phyloP scores from a whole-genome alignment of 35 echinoderm and acorn worm species.

The Diadema setosum region DNA sequence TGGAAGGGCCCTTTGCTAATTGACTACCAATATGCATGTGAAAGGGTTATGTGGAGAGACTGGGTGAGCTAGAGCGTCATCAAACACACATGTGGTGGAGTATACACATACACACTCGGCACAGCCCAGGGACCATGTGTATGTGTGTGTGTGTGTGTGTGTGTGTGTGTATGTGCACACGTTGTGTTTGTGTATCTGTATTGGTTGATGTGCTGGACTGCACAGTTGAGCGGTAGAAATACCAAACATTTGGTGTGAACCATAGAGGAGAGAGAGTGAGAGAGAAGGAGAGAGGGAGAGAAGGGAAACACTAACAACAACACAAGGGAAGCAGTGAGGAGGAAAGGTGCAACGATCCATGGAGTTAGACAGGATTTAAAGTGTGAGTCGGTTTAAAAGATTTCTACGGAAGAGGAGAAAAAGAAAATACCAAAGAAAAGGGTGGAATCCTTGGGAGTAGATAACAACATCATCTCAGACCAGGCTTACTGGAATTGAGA shows the following conservation, averaged over 20 bases:
- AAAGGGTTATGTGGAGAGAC: neutral
- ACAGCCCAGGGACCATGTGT: no score
- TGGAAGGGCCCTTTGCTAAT: neutral
- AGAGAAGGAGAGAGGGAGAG: neutral
- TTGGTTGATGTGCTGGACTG: neutral
- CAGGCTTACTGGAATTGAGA: no score
- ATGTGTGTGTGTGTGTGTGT: neutral
- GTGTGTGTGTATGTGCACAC: neutral
- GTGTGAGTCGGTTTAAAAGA: no score
- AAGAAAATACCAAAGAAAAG: no score
- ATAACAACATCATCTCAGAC: no score
- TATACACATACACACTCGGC: neutral
- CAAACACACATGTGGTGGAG: neutral
- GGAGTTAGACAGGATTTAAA: no score
- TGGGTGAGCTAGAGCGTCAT: neutral
- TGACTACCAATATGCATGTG: neutral
- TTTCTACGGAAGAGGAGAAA: no score
- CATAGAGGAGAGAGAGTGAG: neutral
- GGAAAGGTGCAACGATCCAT: no score
- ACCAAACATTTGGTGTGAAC: neutral
- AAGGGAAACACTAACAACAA: neutral
- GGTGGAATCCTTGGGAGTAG: no score
- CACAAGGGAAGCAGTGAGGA: neutral
- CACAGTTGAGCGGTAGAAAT: no score
- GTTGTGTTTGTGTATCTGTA: neutral